A percentile compares a stretch with the other conserved stretches of the same genome.
These are phyloP conservation scores for Neopipo cinnamomea DNA, from an alignment of 2,113 vertebrate species.

Conservation along the genomic window DNA sequence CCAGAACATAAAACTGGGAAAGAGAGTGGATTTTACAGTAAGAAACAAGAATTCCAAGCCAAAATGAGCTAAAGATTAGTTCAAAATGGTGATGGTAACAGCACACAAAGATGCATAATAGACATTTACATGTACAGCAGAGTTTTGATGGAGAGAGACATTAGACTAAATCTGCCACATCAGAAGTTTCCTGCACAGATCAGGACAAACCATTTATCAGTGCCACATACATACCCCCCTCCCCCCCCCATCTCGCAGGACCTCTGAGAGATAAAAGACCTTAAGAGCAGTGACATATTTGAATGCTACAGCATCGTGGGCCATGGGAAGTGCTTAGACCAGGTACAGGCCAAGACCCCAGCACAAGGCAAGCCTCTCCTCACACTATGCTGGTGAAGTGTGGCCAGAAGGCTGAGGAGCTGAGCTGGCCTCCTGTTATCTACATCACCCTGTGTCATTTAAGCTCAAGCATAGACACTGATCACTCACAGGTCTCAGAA, in stretches of 20 bases:
- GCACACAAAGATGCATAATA: not conserved
- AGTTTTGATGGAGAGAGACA: not conserved
- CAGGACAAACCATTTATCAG: not conserved
- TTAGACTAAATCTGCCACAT: not conserved
- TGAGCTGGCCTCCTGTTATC: not conserved
- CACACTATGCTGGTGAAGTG: not conserved
- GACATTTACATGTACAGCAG: not conserved
- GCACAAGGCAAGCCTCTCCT: not conserved
- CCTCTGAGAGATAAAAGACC: not conserved
- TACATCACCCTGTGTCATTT: not conserved
- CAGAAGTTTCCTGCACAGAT: not conserved
- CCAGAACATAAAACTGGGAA: not conserved
- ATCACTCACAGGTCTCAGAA: not conserved
- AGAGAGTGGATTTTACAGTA: not conserved
- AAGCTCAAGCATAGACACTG: fast-evolving
- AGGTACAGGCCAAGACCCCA: not conserved
- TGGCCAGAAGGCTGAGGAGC: not conserved
- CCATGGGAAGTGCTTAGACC: not conserved
- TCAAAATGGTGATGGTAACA: not conserved
- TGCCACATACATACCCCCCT: not conserved
- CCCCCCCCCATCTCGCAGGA: not conserved
- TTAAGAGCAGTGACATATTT: not conserved
- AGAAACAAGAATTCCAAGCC: not conserved
- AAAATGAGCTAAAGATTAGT: not conserved
- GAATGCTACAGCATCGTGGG: not conserved